Base-by-base conservation (phyloP, 2,888 invertebrate genomes). In the Neocrepidodera transversa region DNA sequence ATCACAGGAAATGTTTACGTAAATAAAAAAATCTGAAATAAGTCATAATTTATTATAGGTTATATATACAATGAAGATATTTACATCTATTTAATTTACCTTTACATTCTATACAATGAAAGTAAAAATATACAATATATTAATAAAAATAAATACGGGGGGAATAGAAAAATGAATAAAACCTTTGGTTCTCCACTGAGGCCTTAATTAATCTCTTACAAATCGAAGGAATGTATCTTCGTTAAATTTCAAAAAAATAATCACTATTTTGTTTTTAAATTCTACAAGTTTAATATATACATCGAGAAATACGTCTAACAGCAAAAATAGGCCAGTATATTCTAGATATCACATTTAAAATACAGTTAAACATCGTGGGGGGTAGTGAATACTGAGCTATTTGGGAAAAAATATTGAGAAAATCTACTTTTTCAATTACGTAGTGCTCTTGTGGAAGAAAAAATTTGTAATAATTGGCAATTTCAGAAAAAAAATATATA, bases 331-430 rank as follows among this genome's bases (percentile, higher is more conserved):
- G 67, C 68, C 68, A 63, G 63, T 53, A 57, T 61, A 63, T 63
- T 59, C 62, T 68, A 67, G 58, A 50, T 68, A 69, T 69, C 69
- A 69, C 69, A 69, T 66, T 67, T 50, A 68, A 69, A 53, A 53
- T 53, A 53, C 53, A 53, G 53, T 43, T 53, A 43, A 53, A 43
- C 10, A 53, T 17, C 26, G 20, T 32, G 32, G 26, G 26, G 43
- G 11, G 30, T 16, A 23, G 43, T 32, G 20, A 35, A 53, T 53
- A 42, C 52, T 43, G 43, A 53, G 52, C 23, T 18, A 20, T n/a
- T n/a, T n/a, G 17, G 13, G 16, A 14, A 6, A 20, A 42, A 16
- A 20, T 13, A 32, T 8, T 2, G 10, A 32, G 6, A 32, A 10
- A 13, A 32, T 10, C 32, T 13, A 32, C 32, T 4, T 13, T 11